These are phyloP conservation scores for Ceyx margarethae DNA, from an alignment of 2,113 vertebrate genomes.

Conservation along the genomic window DNA sequence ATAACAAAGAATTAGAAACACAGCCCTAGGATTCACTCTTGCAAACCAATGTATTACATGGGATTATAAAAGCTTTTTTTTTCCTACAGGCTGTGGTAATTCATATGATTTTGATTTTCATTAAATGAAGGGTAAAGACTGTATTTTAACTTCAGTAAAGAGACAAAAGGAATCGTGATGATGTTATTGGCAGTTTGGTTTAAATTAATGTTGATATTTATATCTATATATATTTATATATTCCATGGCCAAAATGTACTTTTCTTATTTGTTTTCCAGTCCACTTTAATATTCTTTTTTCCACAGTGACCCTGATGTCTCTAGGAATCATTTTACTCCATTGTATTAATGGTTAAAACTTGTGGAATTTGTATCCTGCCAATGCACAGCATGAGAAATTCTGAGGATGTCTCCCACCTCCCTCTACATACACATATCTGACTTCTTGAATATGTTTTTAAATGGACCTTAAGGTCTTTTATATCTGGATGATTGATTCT, in stretches of 20 bases:
- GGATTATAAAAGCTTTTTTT: neutral
- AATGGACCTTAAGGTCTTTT: neutral
- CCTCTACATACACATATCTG: neutral
- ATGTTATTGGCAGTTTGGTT: neutral
- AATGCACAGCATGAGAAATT: neutral
- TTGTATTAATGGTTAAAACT: neutral
- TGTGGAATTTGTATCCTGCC: neutral
- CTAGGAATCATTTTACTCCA: neutral
- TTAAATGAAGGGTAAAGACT: neutral
- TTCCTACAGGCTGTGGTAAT: neutral
- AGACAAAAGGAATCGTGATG: neutral
- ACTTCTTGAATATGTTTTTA: neutral
- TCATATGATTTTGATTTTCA: conserved; percentile 46
- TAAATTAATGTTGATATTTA: neutral
- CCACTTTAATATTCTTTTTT: neutral
- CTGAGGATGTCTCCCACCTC: neutral
- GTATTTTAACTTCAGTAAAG: neutral
- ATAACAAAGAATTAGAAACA: neutral
- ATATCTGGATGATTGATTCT: rapidly evolving
- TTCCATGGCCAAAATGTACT: neutral
- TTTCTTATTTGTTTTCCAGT: neutral
- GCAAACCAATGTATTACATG: neutral
- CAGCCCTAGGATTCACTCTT: neutral
- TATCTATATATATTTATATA: neutral
- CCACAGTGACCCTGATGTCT: neutral